Percentiles rank a stretch among this genome's conserved stretches.
phyloP scores from a whole-genome alignment of 2,888 invertebrate species.

The Noctua fimbriata region DNA sequence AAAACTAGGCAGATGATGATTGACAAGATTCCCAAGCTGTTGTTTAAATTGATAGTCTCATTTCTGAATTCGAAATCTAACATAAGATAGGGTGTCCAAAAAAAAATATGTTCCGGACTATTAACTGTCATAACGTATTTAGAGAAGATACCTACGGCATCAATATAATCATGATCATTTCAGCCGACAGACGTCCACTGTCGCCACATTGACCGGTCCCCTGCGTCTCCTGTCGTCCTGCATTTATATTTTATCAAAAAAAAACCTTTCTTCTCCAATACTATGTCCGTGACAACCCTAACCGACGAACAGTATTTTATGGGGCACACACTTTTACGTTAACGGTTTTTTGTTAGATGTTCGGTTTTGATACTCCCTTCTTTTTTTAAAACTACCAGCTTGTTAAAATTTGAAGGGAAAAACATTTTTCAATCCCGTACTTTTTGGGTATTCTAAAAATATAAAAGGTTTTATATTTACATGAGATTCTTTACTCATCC shows the following conservation, averaged over 20 bases:
- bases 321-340: slow-evolving; percentile 76
- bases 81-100: neutral
- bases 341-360: slow-evolving; percentile 76
- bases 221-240: too few relatives aligned
- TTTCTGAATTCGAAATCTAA: neutral
- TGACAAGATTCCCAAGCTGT: neutral
- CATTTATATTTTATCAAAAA: neutral
- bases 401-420: slow-evolving; percentile 57
- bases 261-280: neutral
- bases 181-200: too few relatives aligned
- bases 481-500: slow-evolving; percentile 21
- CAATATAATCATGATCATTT: neutral
- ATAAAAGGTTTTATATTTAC: slow-evolving; percentile 44
- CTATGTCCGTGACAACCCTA: slow-evolving; percentile 57
- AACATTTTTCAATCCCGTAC: slow-evolving; percentile 33
- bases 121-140: neutral
- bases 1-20: neutral
- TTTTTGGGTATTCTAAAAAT: slow-evolving; percentile 34
- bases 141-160: neutral
- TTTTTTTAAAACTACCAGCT: slow-evolving; percentile 62
- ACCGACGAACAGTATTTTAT: slow-evolving; percentile 75
- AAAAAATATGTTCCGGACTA: too few relatives aligned
- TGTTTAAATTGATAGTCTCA: neutral
- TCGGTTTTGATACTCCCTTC: slow-evolving; percentile 68
- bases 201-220: too few relatives aligned